These are phyloP conservation scores for Phylloscopus trochiloides DNA, from an alignment of 2,113 vertebrate genomes.

Conservation along the genomic window DNA sequence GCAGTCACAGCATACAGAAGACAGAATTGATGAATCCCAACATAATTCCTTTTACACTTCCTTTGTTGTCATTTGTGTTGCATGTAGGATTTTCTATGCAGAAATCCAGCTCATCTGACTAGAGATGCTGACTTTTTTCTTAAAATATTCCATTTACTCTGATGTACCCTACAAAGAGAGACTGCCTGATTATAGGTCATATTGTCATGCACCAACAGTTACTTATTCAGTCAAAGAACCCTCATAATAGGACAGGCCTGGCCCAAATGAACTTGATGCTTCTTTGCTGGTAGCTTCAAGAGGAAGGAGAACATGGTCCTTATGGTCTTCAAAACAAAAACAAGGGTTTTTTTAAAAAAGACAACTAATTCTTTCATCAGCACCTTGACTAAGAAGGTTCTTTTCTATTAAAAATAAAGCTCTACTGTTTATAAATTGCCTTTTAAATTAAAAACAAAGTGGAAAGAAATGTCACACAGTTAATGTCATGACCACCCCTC, in stretches of 20 bases:
- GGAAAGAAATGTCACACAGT: not conserved
- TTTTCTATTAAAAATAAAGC: not conserved
- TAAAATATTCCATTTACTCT: not conserved
- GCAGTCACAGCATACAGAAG: not conserved
- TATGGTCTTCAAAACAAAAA: not conserved
- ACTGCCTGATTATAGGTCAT: not conserved
- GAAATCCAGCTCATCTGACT: not conserved
- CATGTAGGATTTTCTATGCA: not conserved
- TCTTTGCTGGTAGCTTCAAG: not conserved
- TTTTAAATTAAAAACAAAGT: not conserved
- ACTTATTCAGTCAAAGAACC: not conserved
- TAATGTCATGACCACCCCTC: not conserved
- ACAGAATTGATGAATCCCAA: not conserved
- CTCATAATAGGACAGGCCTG: not conserved
- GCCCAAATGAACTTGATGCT: not conserved
- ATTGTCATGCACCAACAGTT: not conserved
- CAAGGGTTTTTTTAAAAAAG: not conserved
- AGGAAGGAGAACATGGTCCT: not conserved
- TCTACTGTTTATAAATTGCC: not conserved
- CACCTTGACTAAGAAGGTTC: not conserved
- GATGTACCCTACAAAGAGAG: not conserved
- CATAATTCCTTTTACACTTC: not conserved
- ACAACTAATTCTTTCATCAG: not conserved
- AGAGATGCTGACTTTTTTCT: not conserved
- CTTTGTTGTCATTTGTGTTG: not conserved